A percentile compares a stretch with the other conserved stretches of the same genome.
phyloP scores from a whole-genome alignment of 2,113 vertebrate genomes.

The Sebastes schlegelii region DNA sequence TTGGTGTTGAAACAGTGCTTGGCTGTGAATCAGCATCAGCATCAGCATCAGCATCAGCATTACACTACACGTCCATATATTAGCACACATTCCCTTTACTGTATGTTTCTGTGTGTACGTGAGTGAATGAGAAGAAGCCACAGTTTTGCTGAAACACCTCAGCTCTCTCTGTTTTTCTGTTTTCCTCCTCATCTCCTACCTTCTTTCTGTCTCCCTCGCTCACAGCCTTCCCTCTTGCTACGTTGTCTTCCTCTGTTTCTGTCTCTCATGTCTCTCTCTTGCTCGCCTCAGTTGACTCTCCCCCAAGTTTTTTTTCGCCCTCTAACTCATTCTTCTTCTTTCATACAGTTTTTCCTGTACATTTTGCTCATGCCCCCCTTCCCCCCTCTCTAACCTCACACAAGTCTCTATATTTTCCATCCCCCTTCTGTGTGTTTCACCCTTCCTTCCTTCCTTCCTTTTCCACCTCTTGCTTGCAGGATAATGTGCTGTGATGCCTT shows the following conservation, averaged over 20 bases:
- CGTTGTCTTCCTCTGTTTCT: constrained; percentile 38
- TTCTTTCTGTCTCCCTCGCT: constrained; percentile 44
- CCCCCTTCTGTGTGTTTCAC: too few species aligned
- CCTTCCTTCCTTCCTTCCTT: not conserved
- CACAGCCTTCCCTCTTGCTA: constrained; percentile 1
- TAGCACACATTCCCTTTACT: constrained; percentile 43
- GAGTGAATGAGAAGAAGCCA: not conserved
- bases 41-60: not conserved
- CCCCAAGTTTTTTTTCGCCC: not conserved
- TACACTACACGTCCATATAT: constrained; percentile 20
- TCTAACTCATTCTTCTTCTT: constrained; percentile 11
- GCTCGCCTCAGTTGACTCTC: not conserved
- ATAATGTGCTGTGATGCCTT: not conserved
- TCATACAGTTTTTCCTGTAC: not conserved
- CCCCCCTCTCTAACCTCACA: not conserved
- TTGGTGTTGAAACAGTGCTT: constrained; percentile 29
- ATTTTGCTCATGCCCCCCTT: not conserved
- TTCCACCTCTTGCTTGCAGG: not conserved
- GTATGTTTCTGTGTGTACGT: not conserved
- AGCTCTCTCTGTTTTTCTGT: not conserved
- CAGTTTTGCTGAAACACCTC: constrained; percentile 12
- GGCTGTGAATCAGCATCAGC: too few species aligned
- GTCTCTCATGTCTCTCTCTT: constrained; percentile 17
- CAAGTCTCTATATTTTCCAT: not conserved
- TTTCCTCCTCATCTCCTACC: constrained; percentile 26